phyloP scores from a whole-genome alignment of 2,797 vertebrate genomes.

The Gobionotothen gibberifrons region DNA sequence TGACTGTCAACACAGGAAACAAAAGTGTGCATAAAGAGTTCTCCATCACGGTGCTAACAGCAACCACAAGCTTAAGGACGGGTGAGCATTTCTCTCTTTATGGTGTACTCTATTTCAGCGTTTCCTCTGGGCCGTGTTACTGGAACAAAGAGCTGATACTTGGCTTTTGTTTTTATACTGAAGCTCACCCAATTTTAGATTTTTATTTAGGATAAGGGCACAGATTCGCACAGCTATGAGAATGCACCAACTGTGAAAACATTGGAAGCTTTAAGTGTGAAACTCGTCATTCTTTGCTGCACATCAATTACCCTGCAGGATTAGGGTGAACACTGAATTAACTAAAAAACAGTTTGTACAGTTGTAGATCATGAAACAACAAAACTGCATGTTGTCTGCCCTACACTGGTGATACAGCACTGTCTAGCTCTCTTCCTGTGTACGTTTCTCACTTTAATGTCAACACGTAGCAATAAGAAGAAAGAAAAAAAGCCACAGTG shows the following conservation, averaged over 20 bases:
- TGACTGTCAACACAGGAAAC: constrained; percentile 61
- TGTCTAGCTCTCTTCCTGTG: constrained; percentile 30
- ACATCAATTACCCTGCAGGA: constrained; percentile 37
- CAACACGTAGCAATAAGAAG: not conserved
- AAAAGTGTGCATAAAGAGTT: constrained; percentile 56
- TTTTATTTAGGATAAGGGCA: constrained; percentile 62
- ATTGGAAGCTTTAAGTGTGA: constrained; percentile 23
- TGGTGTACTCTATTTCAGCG: constrained; percentile 43
- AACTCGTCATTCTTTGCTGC: constrained; percentile 41
- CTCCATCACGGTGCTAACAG: constrained; percentile 57
- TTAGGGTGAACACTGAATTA: constrained; percentile 12
- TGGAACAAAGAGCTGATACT: constrained; percentile 61
- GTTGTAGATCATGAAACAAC: constrained; percentile 40
- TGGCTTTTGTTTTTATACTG: constrained; percentile 68
- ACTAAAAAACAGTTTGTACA: constrained; percentile 27
- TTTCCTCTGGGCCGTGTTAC: constrained; percentile 61
- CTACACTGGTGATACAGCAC: not conserved
- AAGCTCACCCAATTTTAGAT: constrained; percentile 56
- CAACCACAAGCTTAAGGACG: constrained; percentile 39
- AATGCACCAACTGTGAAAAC: constrained; percentile 30
- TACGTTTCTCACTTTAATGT: constrained; percentile 15
- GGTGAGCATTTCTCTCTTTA: constrained; percentile 58
- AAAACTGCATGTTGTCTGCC: constrained; percentile 19
- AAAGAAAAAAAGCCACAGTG: constrained; percentile 17
- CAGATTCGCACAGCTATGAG: constrained; percentile 55